Evolutionary conservation across 2,113 vertebrate genomes (phyloP).

Genomic region (Sterrhoptilus dennistouni): DNA sequence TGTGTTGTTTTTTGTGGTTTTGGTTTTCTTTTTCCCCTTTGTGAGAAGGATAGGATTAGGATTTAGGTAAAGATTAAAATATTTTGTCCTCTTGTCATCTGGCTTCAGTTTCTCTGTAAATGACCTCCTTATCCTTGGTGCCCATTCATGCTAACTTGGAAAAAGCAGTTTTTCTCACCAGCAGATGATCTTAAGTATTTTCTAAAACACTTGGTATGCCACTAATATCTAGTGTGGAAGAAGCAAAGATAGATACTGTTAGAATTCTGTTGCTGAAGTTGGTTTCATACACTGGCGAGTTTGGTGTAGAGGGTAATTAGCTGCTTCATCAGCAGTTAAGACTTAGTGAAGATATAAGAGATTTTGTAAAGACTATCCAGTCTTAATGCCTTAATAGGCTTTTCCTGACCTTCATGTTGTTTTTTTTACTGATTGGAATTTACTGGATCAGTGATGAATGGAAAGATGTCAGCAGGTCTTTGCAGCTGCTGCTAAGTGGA

Average conservation of each 20-base stretch:
- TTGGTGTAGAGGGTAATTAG: neutral
- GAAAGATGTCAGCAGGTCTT: neutral
- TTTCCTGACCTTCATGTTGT: neutral
- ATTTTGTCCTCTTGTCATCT: neutral
- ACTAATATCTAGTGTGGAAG: neutral
- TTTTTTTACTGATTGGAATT: neutral
- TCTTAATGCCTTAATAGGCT: conserved; percentile 29
- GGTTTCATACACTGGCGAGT: neutral
- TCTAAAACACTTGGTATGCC: neutral
- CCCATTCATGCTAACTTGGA: neutral
- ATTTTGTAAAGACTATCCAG: neutral
- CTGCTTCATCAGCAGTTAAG: conserved; percentile 6
- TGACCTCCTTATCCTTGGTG: neutral
- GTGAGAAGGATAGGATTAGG: neutral
- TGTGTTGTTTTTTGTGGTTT: too few species aligned
- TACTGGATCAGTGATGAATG: neutral
- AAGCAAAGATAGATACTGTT: neutral
- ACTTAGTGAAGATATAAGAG: neutral
- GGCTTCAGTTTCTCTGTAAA: neutral
- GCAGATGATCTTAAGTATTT: neutral
- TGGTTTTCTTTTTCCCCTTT: neutral
- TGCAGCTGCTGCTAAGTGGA: neutral
- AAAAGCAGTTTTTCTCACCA: neutral
- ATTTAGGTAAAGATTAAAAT: neutral
- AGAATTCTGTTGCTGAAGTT: neutral